These are phyloP conservation scores for Scyliorhinus canicula DNA, from an alignment of 2,797 vertebrate species.

Conservation along the genomic window DNA sequence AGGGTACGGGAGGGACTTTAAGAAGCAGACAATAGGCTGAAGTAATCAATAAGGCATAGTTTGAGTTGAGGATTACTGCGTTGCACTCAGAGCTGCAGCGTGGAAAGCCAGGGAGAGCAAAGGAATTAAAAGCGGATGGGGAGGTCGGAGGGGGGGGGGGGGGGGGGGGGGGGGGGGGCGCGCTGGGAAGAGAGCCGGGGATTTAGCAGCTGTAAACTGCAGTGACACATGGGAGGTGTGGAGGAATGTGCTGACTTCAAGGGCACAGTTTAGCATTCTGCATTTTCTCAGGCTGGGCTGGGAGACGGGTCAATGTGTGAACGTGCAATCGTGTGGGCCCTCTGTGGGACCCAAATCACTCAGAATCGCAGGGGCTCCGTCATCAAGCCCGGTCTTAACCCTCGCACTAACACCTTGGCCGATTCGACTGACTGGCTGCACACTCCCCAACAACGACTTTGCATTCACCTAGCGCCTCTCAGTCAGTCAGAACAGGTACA, in stretches of 20 bases:
- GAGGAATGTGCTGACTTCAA: background rate
- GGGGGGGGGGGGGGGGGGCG: no score
- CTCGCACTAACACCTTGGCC: background rate
- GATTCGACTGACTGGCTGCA: no score
- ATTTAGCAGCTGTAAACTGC: slow-evolving; percentile 4
- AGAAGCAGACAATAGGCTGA: slow-evolving; percentile 47
- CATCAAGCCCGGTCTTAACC: background rate
- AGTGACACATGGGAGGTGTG: background rate
- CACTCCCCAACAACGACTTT: no score
- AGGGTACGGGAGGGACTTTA: slow-evolving; percentile 61
- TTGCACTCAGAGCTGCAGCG: background rate
- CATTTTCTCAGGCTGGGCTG: background rate
- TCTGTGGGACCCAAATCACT: background rate
- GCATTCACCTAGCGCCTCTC: no score
- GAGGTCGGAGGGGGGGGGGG: no score
- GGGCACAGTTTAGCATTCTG: background rate
- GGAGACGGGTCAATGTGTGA: background rate
- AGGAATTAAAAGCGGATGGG: slow-evolving; percentile 48
- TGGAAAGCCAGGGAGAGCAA: slow-evolving; percentile 43
- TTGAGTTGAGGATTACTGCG: background rate
- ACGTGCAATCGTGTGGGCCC: background rate
- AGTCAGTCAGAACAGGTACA: no score
- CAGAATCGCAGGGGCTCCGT: background rate
- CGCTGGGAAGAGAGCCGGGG: no score
- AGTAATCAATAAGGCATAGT: slow-evolving; percentile 38